These are phyloP conservation scores for Drosophila lacertosa DNA, from an alignment of 1,140 invertebrate genomes.

Conservation along the genomic window DNA sequence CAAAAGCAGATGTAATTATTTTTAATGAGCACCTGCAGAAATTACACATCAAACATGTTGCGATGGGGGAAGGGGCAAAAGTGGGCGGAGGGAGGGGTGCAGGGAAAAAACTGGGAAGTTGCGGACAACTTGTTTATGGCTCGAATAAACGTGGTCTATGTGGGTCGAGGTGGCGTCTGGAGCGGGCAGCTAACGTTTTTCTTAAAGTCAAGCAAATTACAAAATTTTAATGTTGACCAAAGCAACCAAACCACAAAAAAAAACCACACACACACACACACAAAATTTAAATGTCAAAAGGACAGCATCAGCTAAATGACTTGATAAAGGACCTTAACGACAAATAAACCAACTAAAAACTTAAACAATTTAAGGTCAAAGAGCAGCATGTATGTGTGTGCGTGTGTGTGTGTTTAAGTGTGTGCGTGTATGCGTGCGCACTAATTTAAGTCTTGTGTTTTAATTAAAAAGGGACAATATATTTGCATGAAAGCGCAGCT, in stretches of 20 bases:
- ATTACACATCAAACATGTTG: slow-evolving; percentile 76
- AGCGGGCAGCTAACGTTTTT: slow-evolving; percentile 22
- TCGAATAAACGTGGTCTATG: slow-evolving; percentile 42
- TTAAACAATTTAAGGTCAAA: slow-evolving; percentile 29
- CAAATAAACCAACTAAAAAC: slow-evolving; percentile 21
- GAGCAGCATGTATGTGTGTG: slow-evolving; percentile 3
- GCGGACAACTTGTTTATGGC: slow-evolving; percentile 38
- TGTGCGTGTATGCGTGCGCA: slow-evolving; percentile 20
- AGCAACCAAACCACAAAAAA: slow-evolving; percentile 29
- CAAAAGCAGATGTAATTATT: slow-evolving; percentile 80
- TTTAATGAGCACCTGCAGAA: slow-evolving; percentile 79
- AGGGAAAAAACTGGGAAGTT: background rate
- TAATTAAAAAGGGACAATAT: slow-evolving; percentile 81
- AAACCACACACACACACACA: too few species aligned
- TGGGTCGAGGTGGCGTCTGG: slow-evolving; percentile 60
- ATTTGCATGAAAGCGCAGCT: slow-evolving; percentile 73
- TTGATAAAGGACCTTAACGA: slow-evolving; percentile 43
- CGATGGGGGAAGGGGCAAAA: background rate
- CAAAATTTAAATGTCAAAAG: slow-evolving; percentile 47
- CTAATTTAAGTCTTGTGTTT: slow-evolving; percentile 80
- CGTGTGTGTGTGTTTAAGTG: slow-evolving; percentile 10
- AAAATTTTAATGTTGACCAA: slow-evolving; percentile 37
- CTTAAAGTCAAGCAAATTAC: slow-evolving; percentile 45
- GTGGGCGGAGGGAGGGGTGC: background rate
- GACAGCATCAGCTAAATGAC: slow-evolving; percentile 60